Evolutionary conservation across 2,113 vertebrate species (phyloP), one percentile per base, ranked within the genome.

Genomic region (Climacteris rufus): DNA sequence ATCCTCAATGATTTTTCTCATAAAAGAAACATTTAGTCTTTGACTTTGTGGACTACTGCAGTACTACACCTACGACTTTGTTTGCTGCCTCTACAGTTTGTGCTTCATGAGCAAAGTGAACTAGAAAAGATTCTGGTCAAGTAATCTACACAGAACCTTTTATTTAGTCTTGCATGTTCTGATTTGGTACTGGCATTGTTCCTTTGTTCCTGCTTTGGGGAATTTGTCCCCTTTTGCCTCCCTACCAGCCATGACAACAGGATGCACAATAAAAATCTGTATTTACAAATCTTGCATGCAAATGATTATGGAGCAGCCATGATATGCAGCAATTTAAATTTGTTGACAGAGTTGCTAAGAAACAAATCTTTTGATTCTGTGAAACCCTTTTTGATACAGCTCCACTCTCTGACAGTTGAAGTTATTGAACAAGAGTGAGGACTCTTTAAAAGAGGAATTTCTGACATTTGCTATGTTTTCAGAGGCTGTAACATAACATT

Each of bases 371-470:
- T 97, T 96, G 89, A 95, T 97, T 97, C 96, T 82, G 15, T 88
- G 95, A 96, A 97, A 96, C 72, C 61, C 52, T 96, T 97, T 96
- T 97, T 96, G 89, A 97, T 97, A 97, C 90, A 78, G 79, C 85
- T 95, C 79, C 91, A 90, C 14, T 22, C 65, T 94, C 61, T 97
- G 97, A 97, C 96, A 97, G 93, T 59, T 96, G 92, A 98, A 98
- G 96, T 97, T 97, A 97, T 94, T 94, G 96, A 97, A 96, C 94
- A 98, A 97, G 96, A 98, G 94, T 97, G 95, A 97, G 63, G 95
- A 93, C 89, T 95, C 94, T 96, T 97, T 96, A 90, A 96, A 97
- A 97, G 94, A 79, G 72, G 56, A 68, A 83, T 92, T 94, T 96
- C 86, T 97, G 95, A 96, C 93, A 97, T 96, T 96, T 97, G 90